Evolutionary conservation across 2,797 vertebrate genomes (phyloP).

Genomic region (Macropus fuliginosus): DNA sequence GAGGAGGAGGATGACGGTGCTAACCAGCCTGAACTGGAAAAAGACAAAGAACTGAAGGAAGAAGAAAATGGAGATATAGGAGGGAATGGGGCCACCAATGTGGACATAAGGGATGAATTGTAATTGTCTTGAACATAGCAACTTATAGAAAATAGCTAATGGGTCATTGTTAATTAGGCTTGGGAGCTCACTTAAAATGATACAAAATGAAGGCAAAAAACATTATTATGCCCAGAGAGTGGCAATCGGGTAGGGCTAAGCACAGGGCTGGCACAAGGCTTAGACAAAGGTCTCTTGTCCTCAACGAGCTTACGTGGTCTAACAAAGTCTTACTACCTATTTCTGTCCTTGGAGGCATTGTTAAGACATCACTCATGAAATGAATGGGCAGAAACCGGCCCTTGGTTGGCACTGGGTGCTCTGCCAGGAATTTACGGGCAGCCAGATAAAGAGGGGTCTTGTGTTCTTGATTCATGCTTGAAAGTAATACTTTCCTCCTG

Average conservation of each 20-base stretch:
- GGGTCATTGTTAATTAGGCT: not conserved
- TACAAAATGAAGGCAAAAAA: not conserved
- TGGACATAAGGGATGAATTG: conserved; percentile 59
- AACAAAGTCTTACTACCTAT: not conserved
- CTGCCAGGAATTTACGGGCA: not conserved
- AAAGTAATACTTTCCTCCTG: not conserved
- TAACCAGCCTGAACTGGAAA: conserved; percentile 34
- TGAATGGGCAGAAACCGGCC: not conserved
- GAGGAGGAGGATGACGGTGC: conserved; percentile 66
- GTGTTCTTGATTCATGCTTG: not conserved
- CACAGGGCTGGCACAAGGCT: not conserved
- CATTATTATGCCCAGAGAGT: not conserved
- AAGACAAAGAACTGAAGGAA: conserved; percentile 53
- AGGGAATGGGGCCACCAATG: not conserved
- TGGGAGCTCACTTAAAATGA: not conserved
- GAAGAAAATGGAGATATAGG: conserved; percentile 30
- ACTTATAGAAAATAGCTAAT: not conserved
- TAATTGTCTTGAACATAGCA: conserved; percentile 2
- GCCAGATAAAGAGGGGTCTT: not conserved
- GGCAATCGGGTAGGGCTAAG: not conserved
- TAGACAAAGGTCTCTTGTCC: not conserved
- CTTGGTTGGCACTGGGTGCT: not conserved
- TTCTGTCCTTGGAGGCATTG: not conserved
- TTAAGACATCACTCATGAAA: not conserved
- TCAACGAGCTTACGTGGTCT: not conserved